phyloP scores from a whole-genome alignment of 1,140 invertebrate species.

The Drosophila watanabei region DNA sequence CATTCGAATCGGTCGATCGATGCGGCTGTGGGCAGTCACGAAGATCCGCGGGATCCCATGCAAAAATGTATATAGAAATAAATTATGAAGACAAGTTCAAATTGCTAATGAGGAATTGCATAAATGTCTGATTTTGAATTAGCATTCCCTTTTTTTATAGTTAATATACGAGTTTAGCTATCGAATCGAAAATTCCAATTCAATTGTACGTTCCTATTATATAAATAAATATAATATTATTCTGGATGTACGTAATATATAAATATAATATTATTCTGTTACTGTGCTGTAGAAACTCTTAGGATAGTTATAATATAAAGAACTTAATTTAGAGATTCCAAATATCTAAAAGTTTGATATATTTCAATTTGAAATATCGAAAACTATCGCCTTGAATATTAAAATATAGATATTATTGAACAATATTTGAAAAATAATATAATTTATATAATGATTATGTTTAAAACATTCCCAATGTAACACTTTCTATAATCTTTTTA shows the following conservation, averaged over 20 bases:
- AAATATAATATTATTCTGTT: background rate
- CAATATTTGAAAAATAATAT: background rate
- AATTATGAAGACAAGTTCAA: conserved; percentile 43
- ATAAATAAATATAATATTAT: background rate
- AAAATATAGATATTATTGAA: background rate
- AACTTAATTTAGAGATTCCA: background rate
- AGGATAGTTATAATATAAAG: background rate
- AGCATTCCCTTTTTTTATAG: conserved; percentile 58
- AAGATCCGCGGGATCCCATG: conserved; percentile 33
- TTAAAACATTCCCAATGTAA: too few species aligned
- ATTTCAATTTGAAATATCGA: background rate
- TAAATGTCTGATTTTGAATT: conserved; percentile 61
- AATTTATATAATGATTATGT: background rate
- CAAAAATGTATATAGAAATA: conserved; percentile 36
- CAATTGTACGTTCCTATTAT: background rate
- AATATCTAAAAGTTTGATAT: background rate
- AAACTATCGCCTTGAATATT: too few species aligned
- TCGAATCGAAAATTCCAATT: background rate
- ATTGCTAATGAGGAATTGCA: conserved; percentile 57
- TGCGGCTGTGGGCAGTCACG: conserved; percentile 50
- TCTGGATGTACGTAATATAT: background rate
- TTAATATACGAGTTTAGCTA: conserved; percentile 23
- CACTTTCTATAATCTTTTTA: too few species aligned
- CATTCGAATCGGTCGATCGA: background rate
- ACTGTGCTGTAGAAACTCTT: background rate